Evolutionary conservation across 1,140 invertebrate genomes (phyloP).

Genomic region (Charaxes varanes): DNA sequence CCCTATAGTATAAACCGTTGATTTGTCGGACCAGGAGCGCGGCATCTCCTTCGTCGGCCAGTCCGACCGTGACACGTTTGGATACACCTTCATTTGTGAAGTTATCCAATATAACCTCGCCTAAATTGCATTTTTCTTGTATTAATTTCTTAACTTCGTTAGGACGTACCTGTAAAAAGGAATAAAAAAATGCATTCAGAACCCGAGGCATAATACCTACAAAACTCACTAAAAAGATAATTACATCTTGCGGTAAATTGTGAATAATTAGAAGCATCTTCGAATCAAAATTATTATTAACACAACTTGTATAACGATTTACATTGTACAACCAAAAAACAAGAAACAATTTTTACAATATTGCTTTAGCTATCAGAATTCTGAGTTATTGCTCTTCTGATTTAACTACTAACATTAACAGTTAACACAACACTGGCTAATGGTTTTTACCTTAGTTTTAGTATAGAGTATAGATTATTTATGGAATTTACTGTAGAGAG

Average conservation of each 20-base stretch:
- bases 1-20: slow-evolving; percentile 28
- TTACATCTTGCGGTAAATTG: slow-evolving; percentile 40
- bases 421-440: too few species aligned
- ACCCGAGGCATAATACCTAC: neutral
- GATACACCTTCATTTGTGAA: slow-evolving; percentile 23
- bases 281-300: too few species aligned
- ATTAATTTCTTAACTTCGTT: slow-evolving; percentile 38
- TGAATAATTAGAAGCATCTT: slow-evolving; percentile 43
- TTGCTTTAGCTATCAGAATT: too few species aligned
- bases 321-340: too few species aligned
- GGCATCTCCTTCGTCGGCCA: slow-evolving; percentile 39
- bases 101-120: slow-evolving; percentile 44
- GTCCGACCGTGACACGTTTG: slow-evolving; percentile 43
- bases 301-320: too few species aligned
- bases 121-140: slow-evolving; percentile 30
- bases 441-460: too few species aligned
- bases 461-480: too few species aligned
- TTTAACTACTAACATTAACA: too few species aligned
- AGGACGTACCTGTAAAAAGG: slow-evolving; percentile 26
- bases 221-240: slow-evolving; percentile 8
- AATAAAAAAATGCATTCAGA: neutral
- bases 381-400: too few species aligned
- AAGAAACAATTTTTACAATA: too few species aligned
- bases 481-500: too few species aligned
- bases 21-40: slow-evolving; percentile 32